Evolutionary conservation across 2,797 vertebrate species (phyloP), one percentile per base, ranked within the genome.

Genomic region (Poecile montanus): DNA sequence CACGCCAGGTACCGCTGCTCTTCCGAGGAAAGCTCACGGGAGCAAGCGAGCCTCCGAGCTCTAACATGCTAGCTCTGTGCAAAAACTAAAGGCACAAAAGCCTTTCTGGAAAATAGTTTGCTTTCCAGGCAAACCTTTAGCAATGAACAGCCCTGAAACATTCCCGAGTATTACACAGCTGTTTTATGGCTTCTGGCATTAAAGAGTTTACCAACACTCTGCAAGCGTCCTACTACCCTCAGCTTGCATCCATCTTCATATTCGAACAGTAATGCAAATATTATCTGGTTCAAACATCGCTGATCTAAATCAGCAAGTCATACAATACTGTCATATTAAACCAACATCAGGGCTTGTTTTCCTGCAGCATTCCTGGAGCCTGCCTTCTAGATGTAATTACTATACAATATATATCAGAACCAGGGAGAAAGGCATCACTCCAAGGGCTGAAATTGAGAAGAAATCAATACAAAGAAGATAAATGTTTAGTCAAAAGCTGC

Each of bases 391-490:
- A 94, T 93, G 89, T 97, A 97, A 98, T 97, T 97, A 98, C 84
- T 84, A 86, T 70, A 96, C 96, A 96, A 97, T 96, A 97, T 92
- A 93, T 95, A 95, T 91, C 96, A 95, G 96, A 97, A 93, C 77
- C 93, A 94, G 93, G 96, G 84, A 96, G 94, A 96, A 97, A 94
- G 86, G 90, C 93, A 97, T 97, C 96, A 94, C 83, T 97, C 91
- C 26, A 67, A 95, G 61, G 67, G 58, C 76, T 56, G 84, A 95
- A 97, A 97, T 63, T 86, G 92, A 97, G 94, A 96, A 97, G 71
- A 96, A 98, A 98, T 97, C 97, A 94, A 97, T 97, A 95, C 78
- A 96, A 93, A 95, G 91, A 94, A 93, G 92, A 96, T 92, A 95
- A 95, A 97, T 88, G 89, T 93, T 97, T 94, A 82, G 94, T 96